Conservation (phyloP, 2,113 vertebrate species). For the Phoenicopterus ruber region DNA sequence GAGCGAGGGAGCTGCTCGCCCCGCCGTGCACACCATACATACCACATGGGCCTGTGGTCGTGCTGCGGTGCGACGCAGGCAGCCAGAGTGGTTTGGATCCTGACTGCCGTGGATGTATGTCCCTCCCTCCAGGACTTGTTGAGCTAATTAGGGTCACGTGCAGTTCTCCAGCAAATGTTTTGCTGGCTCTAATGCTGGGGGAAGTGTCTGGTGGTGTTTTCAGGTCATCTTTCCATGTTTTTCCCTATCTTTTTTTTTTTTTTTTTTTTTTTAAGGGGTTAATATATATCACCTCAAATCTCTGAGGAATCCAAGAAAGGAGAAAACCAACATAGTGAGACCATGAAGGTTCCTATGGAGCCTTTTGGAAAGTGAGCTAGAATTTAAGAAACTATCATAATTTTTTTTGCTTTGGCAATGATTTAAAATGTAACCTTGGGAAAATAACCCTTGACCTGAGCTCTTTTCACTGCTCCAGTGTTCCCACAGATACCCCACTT, state of each 20-base stretch:
- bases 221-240: neutral
- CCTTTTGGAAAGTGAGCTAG: too few relatives aligned
- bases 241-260: neutral
- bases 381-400: too few relatives aligned
- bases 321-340: too few relatives aligned
- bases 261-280: too few relatives aligned
- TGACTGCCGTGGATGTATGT: neutral
- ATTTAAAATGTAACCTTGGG: too few relatives aligned
- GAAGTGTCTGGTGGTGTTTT: neutral
- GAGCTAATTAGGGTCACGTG: neutral
- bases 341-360: too few relatives aligned
- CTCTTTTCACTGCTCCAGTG: too few relatives aligned
- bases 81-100: neutral
- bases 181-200: neutral
- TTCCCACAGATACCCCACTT: too few relatives aligned
- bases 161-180: neutral
- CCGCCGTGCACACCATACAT: neutral
- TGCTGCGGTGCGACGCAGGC: neutral
- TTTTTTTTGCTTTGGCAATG: too few relatives aligned
- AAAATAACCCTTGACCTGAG: too few relatives aligned
- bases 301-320: too few relatives aligned
- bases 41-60: fast-evolving
- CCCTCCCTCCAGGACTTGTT: neutral
- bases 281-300: too few relatives aligned
- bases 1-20: neutral